Base-by-base conservation (phyloP, 2,888 invertebrate species). In the Ichneumoninae sp. region DNA sequence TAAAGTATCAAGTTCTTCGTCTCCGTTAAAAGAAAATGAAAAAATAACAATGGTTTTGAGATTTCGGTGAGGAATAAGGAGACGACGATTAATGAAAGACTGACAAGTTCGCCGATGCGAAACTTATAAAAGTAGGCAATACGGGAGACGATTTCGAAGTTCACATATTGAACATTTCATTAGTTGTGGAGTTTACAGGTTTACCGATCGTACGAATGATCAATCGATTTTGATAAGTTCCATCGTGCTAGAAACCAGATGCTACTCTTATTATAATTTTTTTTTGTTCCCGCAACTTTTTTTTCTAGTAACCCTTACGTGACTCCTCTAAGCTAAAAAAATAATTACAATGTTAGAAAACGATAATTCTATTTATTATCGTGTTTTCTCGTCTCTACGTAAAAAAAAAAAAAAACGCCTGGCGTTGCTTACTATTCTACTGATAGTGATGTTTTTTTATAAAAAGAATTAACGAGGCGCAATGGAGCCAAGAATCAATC, bases 391-490 rank as follows among this genome's bases (percentile, higher is more conserved):
- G 77, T 74, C 60, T 82, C 82, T 71, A 82, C 78, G 71, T 78
- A 81, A 77, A 36, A 26, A 26, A 26, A 68, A 44, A 66, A 79
- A 57, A 33, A 36, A 74, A 70, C 71, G 82, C 75, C n/a, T 65
- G 70, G 74, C 84, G 82, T 86, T 81, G 76, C 84, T 87, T 86
- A 85, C 76, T 80, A 81, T 81, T 83, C 54, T 84, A 85, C 62
- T 76, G 81, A 85, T 84, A 85, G 85, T 83, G 80, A 83, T 85
- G 78, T 87, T 87, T 86, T 87, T 75, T 87, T 86, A 83, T 81
- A 82, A 83, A 83, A 86, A 68, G 8, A 74, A 85, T 84, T 79
- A 84, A 83, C 72, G 77, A 83, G 80, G 80, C 85, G 85, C 85
- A 81, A 77, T 65, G 52, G 54, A 84, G 81, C 70, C 85, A 76